Conservation (phyloP, 37 sponge, comb jelly and placozoan species). For the Diacarnus erythraeanus region DNA sequence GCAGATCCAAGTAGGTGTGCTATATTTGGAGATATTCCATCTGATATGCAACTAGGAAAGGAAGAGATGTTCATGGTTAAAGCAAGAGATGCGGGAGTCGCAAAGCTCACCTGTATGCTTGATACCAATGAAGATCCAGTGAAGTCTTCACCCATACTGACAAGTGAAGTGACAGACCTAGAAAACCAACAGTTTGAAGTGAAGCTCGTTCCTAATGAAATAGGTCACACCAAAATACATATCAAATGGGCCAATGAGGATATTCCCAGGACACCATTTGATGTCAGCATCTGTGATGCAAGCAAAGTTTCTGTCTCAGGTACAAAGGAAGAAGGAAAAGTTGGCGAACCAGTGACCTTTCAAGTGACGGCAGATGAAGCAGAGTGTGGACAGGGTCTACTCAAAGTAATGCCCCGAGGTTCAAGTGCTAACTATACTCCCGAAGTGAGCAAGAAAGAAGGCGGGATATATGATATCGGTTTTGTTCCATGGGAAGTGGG, state of each 20-base stretch:
- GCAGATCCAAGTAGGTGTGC: slow-evolving; percentile 63
- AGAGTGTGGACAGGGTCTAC: slow-evolving; percentile 57
- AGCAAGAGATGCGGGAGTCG: slow-evolving; percentile 43
- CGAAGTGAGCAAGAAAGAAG: slow-evolving; percentile 49
- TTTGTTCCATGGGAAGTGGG: slow-evolving; percentile 80
- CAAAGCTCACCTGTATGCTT: slow-evolving; percentile 16
- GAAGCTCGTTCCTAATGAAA: slow-evolving; percentile 19
- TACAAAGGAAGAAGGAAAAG: slow-evolving; percentile 16
- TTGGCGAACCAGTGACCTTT: slow-evolving; percentile 56
- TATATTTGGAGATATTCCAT: slow-evolving; percentile 41
- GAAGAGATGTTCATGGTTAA: slow-evolving; percentile 22
- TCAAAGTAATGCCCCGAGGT: slow-evolving; percentile 53
- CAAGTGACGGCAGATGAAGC: slow-evolving; percentile 26
- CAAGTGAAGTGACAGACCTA: background rate
- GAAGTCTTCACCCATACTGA: background rate
- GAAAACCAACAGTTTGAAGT: slow-evolving; percentile 29
- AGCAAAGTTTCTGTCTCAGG: slow-evolving; percentile 40
- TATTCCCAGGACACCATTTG: slow-evolving; percentile 65
- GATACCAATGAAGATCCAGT: background rate
- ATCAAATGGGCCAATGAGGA: slow-evolving; percentile 39
- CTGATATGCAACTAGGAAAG: slow-evolving; percentile 35
- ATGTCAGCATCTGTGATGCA: slow-evolving; percentile 47
- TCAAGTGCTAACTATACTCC: slow-evolving; percentile 50
- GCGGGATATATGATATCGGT: slow-evolving; percentile 40
- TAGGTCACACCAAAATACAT: slow-evolving; percentile 19